phyloP scores from a whole-genome alignment of 1,140 invertebrate genomes.

The Dendroctonus ponderosae region DNA sequence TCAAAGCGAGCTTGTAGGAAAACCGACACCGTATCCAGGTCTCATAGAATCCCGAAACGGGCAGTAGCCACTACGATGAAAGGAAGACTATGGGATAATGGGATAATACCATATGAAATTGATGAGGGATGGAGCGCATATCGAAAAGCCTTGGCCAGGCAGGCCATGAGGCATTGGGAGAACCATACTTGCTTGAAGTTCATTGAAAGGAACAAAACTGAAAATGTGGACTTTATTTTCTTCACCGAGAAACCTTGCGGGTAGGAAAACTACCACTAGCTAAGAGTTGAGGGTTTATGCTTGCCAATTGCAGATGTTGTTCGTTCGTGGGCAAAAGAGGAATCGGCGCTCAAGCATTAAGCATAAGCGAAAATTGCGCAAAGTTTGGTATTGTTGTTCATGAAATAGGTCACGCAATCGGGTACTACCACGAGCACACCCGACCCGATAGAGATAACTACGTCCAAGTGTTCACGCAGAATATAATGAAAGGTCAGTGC shows the following conservation, averaged over 20 bases:
- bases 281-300: neutral
- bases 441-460: slow-evolving; percentile 91
- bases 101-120: slow-evolving; percentile 33
- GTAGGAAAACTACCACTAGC: slow-evolving; percentile 6
- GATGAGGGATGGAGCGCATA: slow-evolving; percentile 22
- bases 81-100: slow-evolving; percentile 27
- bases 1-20: too few species aligned
- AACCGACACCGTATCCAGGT: neutral
- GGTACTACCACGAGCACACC: slow-evolving; percentile 98
- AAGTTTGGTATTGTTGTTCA: slow-evolving; percentile 53
- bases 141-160: slow-evolving; percentile 29
- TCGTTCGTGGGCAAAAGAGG: slow-evolving; percentile 48
- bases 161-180: slow-evolving; percentile 36
- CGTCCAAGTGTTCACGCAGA: slow-evolving; percentile 88
- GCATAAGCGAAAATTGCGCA: slow-evolving; percentile 42
- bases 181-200: slow-evolving; percentile 34
- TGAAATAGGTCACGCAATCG: slow-evolving; percentile 63
- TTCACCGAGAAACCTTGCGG: slow-evolving; percentile 35
- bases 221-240: slow-evolving; percentile 30
- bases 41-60: slow-evolving; percentile 21
- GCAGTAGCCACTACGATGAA: slow-evolving; percentile 24
- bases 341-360: slow-evolving; percentile 39
- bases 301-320: slow-evolving; percentile 41
- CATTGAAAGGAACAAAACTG: slow-evolving; percentile 26
- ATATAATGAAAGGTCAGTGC: slow-evolving; percentile 88